Conservation (phyloP, 2,113 vertebrate species). For the Ptyas mucosa region DNA sequence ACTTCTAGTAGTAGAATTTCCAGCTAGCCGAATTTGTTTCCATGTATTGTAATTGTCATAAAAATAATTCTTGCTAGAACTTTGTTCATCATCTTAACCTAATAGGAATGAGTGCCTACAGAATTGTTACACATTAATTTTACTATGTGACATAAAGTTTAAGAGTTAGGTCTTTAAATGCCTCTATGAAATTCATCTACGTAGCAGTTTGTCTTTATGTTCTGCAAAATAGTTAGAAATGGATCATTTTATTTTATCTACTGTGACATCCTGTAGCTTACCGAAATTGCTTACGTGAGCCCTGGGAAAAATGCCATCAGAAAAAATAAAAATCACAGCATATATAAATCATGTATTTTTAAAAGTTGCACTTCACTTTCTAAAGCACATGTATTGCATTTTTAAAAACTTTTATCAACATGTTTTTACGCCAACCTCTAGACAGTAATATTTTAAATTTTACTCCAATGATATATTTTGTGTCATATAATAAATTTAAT, state of each 20-base stretch:
- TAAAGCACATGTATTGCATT: background rate
- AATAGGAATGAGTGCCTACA: constrained; percentile 23
- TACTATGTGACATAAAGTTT: background rate
- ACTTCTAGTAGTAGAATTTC: background rate
- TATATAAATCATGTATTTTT: background rate
- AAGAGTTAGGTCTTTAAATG: constrained; percentile 25
- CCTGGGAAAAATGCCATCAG: background rate
- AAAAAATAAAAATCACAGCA: background rate
- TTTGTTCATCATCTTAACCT: background rate
- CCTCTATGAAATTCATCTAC: background rate
- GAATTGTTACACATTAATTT: constrained; percentile 25
- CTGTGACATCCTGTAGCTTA: background rate
- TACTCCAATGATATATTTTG: background rate
- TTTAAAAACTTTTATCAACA: background rate
- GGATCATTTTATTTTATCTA: background rate
- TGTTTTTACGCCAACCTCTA: background rate
- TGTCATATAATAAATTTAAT: background rate
- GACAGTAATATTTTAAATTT: background rate
- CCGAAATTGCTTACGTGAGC: background rate
- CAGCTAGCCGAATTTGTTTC: background rate
- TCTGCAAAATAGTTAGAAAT: background rate
- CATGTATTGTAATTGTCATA: background rate
- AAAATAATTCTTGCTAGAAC: background rate
- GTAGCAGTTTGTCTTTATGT: background rate
- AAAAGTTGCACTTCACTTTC: background rate